Base-by-base conservation (phyloP, 2,113 vertebrate species). In the Rutilus rutilus region DNA sequence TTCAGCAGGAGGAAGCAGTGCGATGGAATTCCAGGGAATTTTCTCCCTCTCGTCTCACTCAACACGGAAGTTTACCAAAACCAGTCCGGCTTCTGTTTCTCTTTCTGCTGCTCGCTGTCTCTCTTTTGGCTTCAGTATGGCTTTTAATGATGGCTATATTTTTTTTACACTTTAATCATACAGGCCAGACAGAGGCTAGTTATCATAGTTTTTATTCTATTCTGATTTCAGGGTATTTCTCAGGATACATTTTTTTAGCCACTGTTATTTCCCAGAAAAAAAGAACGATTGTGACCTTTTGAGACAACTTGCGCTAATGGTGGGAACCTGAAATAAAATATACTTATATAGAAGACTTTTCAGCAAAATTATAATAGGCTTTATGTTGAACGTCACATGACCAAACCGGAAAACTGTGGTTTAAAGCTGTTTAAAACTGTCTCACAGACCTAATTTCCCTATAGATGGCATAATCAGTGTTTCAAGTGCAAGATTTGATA, bases 11-110 rank as follows among this genome's bases (percentile, higher is more conserved):
- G 88, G 88, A 89, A 89, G 79, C 82, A 83, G 85, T 67, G 19
- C 59, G 27, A 19, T 87, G 83, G 65, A 89, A 89, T 89, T 89
- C 79, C 83, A 85, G 88, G 78, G 88, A 89, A 74, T 65, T 87
- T 89, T 87, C 83, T 85, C 78, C 80, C 71, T 62, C 73, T 36
- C 15, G 52, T 86, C 74, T 87, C 81, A 64, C 78, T 74, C 86
- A 85, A 85, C 78, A 83, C 42, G 86, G 78, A 85, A 82, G 82
- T 87, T 85, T 87, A 80, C 52, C 19, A 9, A 50, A 81, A 45
- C 57, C 50, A 71, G 50, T 60, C 77, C 4, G 60, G 42, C 42
- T 14, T 69, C 45, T 80, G 33, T 59, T 23, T 39, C 19, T 36
- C n/a, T 45, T 4, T 19, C 47, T 27, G 1, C 33, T n/a, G 8